phyloP scores from a whole-genome alignment of 2,113 vertebrate genomes.

The Salvelinus alpinus region DNA sequence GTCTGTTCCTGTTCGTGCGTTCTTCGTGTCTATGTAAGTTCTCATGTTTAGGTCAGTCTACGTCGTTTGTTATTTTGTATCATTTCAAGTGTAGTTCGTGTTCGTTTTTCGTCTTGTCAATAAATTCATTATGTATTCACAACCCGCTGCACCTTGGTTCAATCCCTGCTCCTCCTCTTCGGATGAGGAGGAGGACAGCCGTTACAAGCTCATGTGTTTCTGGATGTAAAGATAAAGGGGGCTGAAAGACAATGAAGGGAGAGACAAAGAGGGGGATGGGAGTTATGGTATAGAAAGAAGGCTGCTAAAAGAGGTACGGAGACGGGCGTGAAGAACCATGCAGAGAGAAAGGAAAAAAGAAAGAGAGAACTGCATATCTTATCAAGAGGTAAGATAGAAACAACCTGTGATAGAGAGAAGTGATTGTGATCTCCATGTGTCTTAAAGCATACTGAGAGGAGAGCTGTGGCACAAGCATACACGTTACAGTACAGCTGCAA shows the following conservation, averaged over 20 bases:
- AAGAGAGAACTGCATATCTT: not conserved
- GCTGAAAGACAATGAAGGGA: not conserved
- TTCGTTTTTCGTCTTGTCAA: too few species aligned
- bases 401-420: not conserved
- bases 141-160: too few species aligned
- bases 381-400: not conserved
- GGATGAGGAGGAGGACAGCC: too few species aligned
- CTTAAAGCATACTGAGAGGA: not conserved
- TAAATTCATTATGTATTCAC: too few species aligned
- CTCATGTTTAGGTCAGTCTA: too few species aligned
- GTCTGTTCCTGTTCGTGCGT: too few species aligned
- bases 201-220: constrained; percentile 33
- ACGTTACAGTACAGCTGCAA: not conserved
- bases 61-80: too few species aligned
- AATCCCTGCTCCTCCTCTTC: too few species aligned
- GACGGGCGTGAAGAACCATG: not conserved
- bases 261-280: not conserved
- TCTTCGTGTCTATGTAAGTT: too few species aligned
- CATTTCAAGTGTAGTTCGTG: too few species aligned
- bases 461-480: not conserved
- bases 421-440: not conserved
- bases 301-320: not conserved
- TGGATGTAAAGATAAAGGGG: constrained; percentile 15
- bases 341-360: constrained; percentile 17
- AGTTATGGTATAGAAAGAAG: not conserved